phyloP scores from a whole-genome alignment of 1,140 invertebrate genomes.

The Dendroctonus valens region DNA sequence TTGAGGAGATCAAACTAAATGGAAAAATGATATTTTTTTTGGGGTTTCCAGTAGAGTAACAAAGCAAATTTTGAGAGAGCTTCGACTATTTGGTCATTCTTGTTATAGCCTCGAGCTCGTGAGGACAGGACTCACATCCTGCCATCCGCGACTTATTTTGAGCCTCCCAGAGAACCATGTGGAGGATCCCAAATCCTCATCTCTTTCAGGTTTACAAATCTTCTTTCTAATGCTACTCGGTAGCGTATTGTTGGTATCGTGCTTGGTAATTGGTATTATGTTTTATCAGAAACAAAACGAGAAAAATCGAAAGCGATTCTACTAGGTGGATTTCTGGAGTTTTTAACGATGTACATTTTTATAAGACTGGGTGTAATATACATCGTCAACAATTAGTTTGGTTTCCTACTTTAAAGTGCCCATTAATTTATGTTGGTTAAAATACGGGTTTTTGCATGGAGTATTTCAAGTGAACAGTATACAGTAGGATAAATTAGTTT shows the following conservation, averaged over 20 bases:
- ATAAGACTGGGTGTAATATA: too few relatives aligned
- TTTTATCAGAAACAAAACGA: slow-evolving; percentile 90
- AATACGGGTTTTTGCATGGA: too few relatives aligned
- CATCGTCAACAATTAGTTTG: too few relatives aligned
- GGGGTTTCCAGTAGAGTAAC: too few relatives aligned
- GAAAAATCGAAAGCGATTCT: slow-evolving; percentile 86
- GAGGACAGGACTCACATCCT: slow-evolving; percentile 73
- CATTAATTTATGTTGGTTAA: too few relatives aligned
- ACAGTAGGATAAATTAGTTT: too few relatives aligned
- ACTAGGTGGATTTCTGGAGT: slow-evolving; percentile 54
- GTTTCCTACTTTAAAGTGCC: too few relatives aligned
- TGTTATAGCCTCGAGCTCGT: slow-evolving; percentile 60
- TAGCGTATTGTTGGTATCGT: slow-evolving; percentile 73
- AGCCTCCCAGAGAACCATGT: slow-evolving; percentile 83
- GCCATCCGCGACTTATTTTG: slow-evolving; percentile 78
- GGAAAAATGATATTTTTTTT: too few relatives aligned
- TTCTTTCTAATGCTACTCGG: slow-evolving; percentile 81
- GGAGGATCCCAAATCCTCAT: slow-evolving; percentile 79
- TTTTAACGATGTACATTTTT: too few relatives aligned
- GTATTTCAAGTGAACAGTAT: too few relatives aligned
- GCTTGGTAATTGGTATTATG: slow-evolving; percentile 83
- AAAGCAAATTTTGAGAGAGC: not conserved
- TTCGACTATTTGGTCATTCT: not conserved
- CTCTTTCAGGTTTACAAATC: slow-evolving; percentile 83
- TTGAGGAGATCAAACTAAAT: too few relatives aligned